Conservation (phyloP, 2,113 vertebrate genomes). For the Catharus fuscescens region DNA sequence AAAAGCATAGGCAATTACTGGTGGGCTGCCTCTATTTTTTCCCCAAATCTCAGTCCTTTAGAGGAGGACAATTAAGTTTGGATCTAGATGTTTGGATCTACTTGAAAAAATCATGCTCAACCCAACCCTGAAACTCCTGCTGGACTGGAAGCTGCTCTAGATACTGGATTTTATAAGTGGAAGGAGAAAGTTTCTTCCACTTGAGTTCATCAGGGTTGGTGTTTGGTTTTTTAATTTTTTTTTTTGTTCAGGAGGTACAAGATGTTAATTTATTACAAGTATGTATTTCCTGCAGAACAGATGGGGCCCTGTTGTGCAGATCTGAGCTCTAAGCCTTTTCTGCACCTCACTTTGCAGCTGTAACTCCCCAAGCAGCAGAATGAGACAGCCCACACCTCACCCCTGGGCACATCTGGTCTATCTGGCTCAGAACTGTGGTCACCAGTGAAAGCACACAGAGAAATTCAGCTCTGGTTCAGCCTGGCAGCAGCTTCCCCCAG, state of each 20-base stretch:
- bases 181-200: not conserved
- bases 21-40: not conserved
- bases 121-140: not conserved
- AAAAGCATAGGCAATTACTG: not conserved
- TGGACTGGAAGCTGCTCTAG: not conserved
- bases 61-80: not conserved
- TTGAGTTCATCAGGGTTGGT: not conserved
- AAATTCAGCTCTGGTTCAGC: not conserved
- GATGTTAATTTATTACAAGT: not conserved
- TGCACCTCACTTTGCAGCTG: not conserved
- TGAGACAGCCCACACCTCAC: not conserved
- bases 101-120: not conserved
- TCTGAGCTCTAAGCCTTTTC: not conserved
- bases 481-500: not conserved
- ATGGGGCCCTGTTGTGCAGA: not conserved
- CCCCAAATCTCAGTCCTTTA: not conserved
- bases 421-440: not conserved
- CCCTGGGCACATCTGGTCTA: not conserved
- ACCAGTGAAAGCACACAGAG: not conserved
- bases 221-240: too few species aligned
- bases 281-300: not conserved
- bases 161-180: not conserved
- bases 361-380: not conserved
- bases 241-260: not conserved
- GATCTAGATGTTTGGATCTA: not conserved